Conservation (phyloP, 2,797 vertebrate genomes). For the Phoxinus dragarum region DNA sequence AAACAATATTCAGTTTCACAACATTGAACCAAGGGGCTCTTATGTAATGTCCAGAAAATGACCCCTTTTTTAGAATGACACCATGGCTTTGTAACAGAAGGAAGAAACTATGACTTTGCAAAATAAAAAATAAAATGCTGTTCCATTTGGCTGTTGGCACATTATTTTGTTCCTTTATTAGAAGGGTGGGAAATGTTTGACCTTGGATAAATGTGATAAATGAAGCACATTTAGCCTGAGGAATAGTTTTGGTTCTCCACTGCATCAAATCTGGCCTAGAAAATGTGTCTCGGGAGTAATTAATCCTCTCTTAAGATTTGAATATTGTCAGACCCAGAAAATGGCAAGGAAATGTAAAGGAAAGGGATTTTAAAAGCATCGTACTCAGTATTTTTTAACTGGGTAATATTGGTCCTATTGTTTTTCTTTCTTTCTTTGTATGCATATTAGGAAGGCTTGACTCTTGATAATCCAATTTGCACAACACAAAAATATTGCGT, state of each 20-base stretch:
- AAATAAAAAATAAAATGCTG: conserved; percentile 25
- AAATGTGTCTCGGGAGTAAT: conserved; percentile 27
- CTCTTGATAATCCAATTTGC: conserved; percentile 59
- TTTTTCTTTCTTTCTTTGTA: conserved; percentile 14
- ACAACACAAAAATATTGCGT: conserved; percentile 50
- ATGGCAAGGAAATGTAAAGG: not conserved
- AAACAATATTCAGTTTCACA: conserved; percentile 56
- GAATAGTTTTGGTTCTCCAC: not conserved
- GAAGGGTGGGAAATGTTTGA: not conserved
- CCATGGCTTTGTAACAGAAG: conserved; percentile 61
- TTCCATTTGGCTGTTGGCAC: not conserved
- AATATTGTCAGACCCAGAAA: conserved; percentile 42
- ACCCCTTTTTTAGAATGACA: conserved; percentile 54
- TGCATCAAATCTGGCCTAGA: conserved; percentile 47
- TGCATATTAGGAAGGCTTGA: conserved; percentile 23
- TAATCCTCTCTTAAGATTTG: conserved; percentile 27
- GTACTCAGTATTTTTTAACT: not conserved
- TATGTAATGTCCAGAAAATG: conserved; percentile 57
- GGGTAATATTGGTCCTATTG: not conserved
- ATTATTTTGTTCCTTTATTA: not conserved
- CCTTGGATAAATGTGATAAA: conserved; percentile 7
- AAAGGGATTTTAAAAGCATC: conserved; percentile 1
- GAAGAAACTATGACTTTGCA: conserved; percentile 39
- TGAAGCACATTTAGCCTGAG: conserved; percentile 16
- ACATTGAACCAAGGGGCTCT: conserved; percentile 53